Percentiles rank a stretch among this genome's conserved stretches.
Evolutionary conservation across 2,797 vertebrate genomes (phyloP).

Genomic region (Rallus crepitans): DNA sequence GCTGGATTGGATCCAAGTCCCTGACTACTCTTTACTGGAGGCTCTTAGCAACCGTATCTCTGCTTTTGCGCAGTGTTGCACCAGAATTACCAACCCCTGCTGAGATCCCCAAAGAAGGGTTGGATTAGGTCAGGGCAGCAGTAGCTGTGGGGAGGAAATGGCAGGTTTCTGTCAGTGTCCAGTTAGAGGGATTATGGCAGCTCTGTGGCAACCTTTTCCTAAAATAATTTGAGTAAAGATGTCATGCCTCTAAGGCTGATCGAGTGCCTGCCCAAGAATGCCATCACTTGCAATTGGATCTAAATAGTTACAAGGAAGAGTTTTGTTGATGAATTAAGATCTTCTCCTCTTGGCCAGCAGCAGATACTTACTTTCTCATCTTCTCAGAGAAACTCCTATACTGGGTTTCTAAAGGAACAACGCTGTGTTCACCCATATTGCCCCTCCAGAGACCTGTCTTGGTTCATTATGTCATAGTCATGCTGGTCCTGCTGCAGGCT

Average conservation of each 20-base stretch:
- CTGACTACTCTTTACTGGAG: neutral
- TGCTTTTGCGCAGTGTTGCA: neutral
- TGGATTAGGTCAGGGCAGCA: neutral
- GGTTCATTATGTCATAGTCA: neutral
- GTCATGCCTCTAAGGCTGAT: neutral
- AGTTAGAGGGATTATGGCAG: neutral
- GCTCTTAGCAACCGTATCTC: neutral
- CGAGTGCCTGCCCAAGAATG: neutral
- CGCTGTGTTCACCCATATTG: neutral
- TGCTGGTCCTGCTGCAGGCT: neutral
- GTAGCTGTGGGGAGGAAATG: neutral
- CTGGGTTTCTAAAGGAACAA: neutral
- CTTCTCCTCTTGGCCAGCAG: neutral
- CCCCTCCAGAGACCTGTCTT: neutral
- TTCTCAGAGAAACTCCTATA: neutral
- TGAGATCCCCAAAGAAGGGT: neutral
- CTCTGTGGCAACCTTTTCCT: neutral
- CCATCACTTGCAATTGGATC: neutral
- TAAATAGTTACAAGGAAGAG: neutral
- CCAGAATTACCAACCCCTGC: neutral
- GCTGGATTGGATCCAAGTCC: conserved; percentile 12
- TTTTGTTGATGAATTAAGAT: neutral
- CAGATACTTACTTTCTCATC: neutral
- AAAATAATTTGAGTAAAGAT: neutral
- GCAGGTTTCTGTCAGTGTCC: neutral